phyloP scores from a whole-genome alignment of 2,888 invertebrate genomes.

The Eupithecia abbreviata region DNA sequence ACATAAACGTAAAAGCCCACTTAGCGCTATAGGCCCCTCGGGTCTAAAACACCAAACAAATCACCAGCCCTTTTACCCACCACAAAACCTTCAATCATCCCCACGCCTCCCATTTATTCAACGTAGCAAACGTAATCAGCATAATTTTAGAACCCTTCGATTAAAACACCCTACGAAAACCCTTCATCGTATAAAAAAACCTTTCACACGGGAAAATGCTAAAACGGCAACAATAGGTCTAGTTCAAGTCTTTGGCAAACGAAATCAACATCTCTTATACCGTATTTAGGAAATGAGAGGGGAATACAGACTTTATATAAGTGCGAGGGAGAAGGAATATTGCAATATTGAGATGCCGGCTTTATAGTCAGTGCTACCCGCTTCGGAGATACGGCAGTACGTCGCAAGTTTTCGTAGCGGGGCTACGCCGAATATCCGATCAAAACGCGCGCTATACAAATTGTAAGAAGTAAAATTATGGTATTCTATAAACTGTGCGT shows the following conservation, averaged over 20 bases:
- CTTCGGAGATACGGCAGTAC: conserved; percentile 58
- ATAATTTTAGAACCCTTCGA: conserved; percentile 41
- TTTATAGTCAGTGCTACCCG: conserved; percentile 53
- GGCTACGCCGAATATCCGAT: conserved; percentile 56
- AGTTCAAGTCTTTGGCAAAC: conserved; percentile 71
- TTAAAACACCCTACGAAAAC: conserved; percentile 25
- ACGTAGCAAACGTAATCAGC: conserved; percentile 37
- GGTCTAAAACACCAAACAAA: not conserved
- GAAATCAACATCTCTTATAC: conserved; percentile 63
- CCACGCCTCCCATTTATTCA: conserved; percentile 38
- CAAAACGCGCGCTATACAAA: conserved; percentile 40
- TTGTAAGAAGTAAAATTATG: conserved; percentile 37
- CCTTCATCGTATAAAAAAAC: conserved; percentile 39
- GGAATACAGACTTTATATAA: conserved; percentile 45
- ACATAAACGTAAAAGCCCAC: not conserved
- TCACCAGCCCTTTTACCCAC: not conserved
- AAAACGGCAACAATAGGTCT: conserved; percentile 74
- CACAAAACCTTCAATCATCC: conserved; percentile 30
- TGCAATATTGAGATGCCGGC: conserved; percentile 48
- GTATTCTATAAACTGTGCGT: conserved; percentile 48
- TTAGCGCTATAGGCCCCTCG: not conserved
- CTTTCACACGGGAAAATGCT: conserved; percentile 44
- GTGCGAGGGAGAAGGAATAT: conserved; percentile 34
- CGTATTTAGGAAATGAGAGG: conserved; percentile 59
- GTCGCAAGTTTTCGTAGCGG: conserved; percentile 71